Evolutionary conservation across 2,888 invertebrate species (phyloP).

Genomic region (Cataglyphis albicans): DNA sequence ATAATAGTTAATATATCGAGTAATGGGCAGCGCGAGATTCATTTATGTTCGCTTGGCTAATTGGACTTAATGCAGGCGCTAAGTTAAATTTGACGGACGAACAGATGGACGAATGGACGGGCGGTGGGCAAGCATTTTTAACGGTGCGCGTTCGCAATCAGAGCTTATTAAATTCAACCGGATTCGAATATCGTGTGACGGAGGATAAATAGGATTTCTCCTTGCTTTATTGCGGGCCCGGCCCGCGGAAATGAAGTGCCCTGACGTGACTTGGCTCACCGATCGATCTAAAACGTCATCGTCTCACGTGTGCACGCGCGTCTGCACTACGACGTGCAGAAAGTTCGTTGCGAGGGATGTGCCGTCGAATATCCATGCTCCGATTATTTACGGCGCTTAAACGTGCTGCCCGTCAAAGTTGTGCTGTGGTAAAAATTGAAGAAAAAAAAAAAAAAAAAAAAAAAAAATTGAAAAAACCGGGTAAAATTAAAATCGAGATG

Average conservation of each 20-base stretch:
- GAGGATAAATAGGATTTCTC: conserved; percentile 49
- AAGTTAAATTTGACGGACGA: conserved; percentile 40
- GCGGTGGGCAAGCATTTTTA: conserved; percentile 32
- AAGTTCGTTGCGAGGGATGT: conserved; percentile 14
- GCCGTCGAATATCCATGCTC: conserved; percentile 25
- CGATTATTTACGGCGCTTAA: conserved; percentile 28
- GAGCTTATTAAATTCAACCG: conserved; percentile 48
- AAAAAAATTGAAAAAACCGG: no score
- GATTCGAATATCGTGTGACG: conserved; percentile 52
- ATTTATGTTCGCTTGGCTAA: conserved; percentile 26
- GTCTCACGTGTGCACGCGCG: conserved; percentile 11
- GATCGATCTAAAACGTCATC: conserved; percentile 43
- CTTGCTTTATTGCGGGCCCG: conserved; percentile 44
- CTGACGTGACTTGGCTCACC: conserved; percentile 51
- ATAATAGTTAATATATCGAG: conserved; percentile 29
- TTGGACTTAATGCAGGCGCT: conserved; percentile 42
- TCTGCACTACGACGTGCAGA: conserved; percentile 16
- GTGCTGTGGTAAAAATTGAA: not conserved
- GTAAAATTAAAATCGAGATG: not conserved
- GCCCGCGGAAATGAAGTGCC: conserved; percentile 55
- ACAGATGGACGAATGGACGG: conserved; percentile 16
- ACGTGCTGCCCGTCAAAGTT: not conserved
- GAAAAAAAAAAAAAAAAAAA: not conserved
- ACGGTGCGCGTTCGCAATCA: conserved; percentile 42
- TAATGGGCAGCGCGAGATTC: conserved; percentile 3